These are phyloP conservation scores for Nemapogon koenigi DNA, from an alignment of 2,888 invertebrate genomes.

Conservation along the genomic window DNA sequence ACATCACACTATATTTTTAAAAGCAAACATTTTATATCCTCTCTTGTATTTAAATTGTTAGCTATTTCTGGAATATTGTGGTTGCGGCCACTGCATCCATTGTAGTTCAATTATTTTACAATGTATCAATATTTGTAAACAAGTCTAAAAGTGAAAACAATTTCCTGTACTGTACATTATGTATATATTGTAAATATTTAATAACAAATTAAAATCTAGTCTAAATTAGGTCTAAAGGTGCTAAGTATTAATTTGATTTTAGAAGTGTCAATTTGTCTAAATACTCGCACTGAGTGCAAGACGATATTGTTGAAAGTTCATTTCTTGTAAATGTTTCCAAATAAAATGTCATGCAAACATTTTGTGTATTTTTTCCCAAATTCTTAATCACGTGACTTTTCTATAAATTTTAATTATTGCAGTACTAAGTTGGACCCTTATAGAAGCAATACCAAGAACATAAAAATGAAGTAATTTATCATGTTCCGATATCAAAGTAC, in stretches of 20 bases:
- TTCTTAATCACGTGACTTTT: slow-evolving; percentile 19
- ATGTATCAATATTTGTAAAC: too few species aligned
- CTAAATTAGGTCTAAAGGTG: slow-evolving; percentile 62
- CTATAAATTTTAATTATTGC: not conserved
- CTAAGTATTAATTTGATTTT: slow-evolving; percentile 36
- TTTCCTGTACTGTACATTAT: not conserved
- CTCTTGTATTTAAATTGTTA: too few species aligned
- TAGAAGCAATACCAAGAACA: not conserved
- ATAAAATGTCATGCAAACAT: slow-evolving; percentile 60
- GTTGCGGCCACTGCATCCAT: too few species aligned
- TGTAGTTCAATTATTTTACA: too few species aligned
- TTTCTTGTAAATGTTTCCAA: slow-evolving; percentile 62
- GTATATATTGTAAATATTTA: slow-evolving; percentile 35
- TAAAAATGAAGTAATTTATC: not conserved
- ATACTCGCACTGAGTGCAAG: slow-evolving; percentile 46
- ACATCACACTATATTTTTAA: too few species aligned
- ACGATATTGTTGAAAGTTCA: slow-evolving; percentile 42
- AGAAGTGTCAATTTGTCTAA: slow-evolving; percentile 5
- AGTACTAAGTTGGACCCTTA: not conserved
- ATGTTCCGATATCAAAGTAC: not conserved
- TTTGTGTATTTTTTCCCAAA: slow-evolving; percentile 35
- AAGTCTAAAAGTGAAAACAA: not conserved
- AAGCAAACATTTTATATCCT: too few species aligned
- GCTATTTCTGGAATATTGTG: too few species aligned
- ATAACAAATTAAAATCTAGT: slow-evolving; percentile 50